phyloP scores from a whole-genome alignment of 2,888 invertebrate species.

The Synergus gifuensis region DNA sequence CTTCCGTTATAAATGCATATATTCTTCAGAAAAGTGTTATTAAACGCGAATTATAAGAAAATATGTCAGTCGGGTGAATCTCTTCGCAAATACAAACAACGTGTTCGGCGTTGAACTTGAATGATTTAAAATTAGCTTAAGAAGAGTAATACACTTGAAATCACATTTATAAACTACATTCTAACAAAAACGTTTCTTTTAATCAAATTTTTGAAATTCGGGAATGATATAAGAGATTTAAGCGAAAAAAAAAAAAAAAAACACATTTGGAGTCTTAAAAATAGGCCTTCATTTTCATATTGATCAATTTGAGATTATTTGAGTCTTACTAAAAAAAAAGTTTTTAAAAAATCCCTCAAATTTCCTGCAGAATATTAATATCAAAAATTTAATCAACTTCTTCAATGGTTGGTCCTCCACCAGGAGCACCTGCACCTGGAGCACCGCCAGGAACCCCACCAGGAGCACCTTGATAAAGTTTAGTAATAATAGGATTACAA shows the following conservation, averaged over 20 bases:
- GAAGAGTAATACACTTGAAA: not conserved
- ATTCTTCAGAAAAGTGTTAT: not conserved
- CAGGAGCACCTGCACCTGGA: slow-evolving; percentile 71
- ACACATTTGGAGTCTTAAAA: not conserved
- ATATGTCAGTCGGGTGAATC: not conserved
- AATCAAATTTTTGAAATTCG: no score
- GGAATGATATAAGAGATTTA: no score
- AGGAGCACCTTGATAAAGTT: slow-evolving; percentile 73
- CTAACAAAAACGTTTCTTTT: not conserved
- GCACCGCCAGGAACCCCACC: slow-evolving; percentile 74
- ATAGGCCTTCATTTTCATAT: not conserved
- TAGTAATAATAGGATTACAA: slow-evolving; percentile 66
- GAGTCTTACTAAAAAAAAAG: not conserved
- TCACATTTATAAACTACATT: not conserved
- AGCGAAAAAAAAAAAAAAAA: not conserved
- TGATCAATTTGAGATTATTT: not conserved
- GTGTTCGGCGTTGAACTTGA: not conserved
- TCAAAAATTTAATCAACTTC: slow-evolving; percentile 86
- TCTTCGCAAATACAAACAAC: not conserved
- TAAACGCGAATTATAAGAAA: not conserved
- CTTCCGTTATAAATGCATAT: not conserved
- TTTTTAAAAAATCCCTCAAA: not conserved
- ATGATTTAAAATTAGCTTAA: not conserved
- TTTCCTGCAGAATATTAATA: not conserved
- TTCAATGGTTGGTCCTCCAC: slow-evolving; percentile 87